These are phyloP conservation scores for Microcebus lehilahytsara DNA, from an alignment of 2,113 vertebrate genomes.

Conservation along the genomic window DNA sequence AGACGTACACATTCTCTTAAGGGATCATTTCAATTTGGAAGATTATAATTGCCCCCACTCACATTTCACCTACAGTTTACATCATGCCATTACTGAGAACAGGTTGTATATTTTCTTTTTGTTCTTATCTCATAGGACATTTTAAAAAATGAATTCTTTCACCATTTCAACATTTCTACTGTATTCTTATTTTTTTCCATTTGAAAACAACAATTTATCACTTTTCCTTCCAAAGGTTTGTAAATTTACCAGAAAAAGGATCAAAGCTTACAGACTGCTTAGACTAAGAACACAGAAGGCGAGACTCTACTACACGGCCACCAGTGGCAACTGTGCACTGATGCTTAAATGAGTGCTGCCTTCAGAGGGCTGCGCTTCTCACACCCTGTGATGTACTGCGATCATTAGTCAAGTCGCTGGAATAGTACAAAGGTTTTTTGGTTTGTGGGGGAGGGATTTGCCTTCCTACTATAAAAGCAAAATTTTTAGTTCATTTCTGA, in stretches of 20 bases:
- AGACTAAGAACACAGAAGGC: conserved; percentile 19
- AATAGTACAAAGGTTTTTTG: conserved; percentile 68
- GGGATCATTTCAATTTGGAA: no score
- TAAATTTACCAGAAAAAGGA: conserved; percentile 43
- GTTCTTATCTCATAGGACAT: no score
- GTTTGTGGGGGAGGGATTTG: neutral
- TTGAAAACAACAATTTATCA: conserved; percentile 82
- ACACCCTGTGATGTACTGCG: conserved; percentile 43
- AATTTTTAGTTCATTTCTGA: conserved; percentile 88
- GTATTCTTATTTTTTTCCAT: neutral
- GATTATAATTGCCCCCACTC: no score
- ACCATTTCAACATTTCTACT: no score
- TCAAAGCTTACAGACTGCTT: conserved; percentile 31
- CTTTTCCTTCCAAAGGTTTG: conserved; percentile 70
- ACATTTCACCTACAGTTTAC: no score
- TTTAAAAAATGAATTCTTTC: no score
- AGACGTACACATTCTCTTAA: no score
- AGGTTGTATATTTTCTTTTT: no score
- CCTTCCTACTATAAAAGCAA: conserved; percentile 59
- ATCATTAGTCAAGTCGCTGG: conserved; percentile 63
- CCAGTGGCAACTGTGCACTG: neutral
- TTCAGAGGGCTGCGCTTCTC: conserved; percentile 1
- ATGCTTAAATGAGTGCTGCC: neutral
- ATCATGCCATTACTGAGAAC: no score
- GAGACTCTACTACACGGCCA: neutral